Evolutionary conservation across 2,888 invertebrate genomes (phyloP).

Genomic region (Agrochola lychnidis): DNA sequence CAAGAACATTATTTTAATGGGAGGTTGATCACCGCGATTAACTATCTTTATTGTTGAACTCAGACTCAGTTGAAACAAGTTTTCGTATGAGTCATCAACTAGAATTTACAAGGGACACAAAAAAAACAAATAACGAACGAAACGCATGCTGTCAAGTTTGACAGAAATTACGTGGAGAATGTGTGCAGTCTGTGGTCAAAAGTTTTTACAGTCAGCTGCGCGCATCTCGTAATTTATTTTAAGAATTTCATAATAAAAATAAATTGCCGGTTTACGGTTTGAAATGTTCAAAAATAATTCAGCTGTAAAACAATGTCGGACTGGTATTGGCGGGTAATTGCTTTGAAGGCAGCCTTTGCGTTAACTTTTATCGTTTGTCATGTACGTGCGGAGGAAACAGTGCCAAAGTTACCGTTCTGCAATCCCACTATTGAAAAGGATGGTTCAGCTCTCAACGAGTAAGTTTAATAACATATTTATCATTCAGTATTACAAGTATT

Average conservation of each 20-base stretch:
- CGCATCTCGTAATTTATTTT: conserved; percentile 70
- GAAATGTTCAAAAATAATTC: conserved; percentile 86
- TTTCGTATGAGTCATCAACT: conserved; percentile 46
- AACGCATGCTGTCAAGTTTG: conserved; percentile 49
- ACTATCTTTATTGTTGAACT: conserved; percentile 6
- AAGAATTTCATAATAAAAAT: conserved; percentile 80
- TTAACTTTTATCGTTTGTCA: conserved; percentile 82
- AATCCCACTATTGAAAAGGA: conserved; percentile 82
- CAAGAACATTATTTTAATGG: neutral
- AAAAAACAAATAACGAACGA: conserved; percentile 19
- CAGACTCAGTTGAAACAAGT: conserved; percentile 42
- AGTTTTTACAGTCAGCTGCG: conserved; percentile 65
- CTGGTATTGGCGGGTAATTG: conserved; percentile 87
- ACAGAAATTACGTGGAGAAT: conserved; percentile 74
- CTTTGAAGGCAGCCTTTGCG: conserved; percentile 81
- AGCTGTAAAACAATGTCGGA: conserved; percentile 85
- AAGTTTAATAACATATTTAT: conserved; percentile 69
- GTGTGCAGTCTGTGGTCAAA: conserved; percentile 65
- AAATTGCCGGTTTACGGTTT: conserved; percentile 74
- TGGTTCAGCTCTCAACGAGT: conserved; percentile 80
- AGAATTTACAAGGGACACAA: conserved; percentile 1
- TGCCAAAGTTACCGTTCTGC: conserved; percentile 87
- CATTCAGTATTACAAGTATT: conserved; percentile 11
- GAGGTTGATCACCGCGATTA: conserved; percentile 2
- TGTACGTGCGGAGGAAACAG: conserved; percentile 83